Conservation (phyloP, 35 echinoderm and acorn worm genomes). For the Ophiothrix spiculata region DNA sequence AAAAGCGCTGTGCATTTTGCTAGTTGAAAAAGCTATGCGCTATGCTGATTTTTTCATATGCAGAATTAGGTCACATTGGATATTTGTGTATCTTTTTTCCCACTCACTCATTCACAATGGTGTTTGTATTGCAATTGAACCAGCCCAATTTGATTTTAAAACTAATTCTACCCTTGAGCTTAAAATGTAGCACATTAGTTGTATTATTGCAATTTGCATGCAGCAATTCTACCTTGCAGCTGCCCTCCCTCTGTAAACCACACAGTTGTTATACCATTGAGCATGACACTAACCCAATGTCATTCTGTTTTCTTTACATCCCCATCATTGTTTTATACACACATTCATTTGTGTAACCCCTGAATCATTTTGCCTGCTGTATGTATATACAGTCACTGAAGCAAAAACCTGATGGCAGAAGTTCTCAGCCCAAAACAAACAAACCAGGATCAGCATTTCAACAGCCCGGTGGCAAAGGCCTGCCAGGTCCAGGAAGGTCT, state of each 20-base stretch:
- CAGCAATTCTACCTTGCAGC: conserved; percentile 4
- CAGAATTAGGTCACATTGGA: too few species aligned
- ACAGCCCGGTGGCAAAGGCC: conserved; percentile 74
- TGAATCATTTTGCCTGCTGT: conserved; percentile 9
- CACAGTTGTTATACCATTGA: neutral
- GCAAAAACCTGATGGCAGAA: neutral
- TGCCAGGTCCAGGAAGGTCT: conserved; percentile 57
- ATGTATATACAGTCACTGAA: neutral
- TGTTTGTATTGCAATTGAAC: too few species aligned
- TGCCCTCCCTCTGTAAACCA: neutral
- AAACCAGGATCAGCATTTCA: conserved; percentile 71
- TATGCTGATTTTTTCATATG: too few species aligned
- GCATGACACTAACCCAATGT: neutral
- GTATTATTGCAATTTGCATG: neutral
- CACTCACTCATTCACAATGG: too few species aligned
- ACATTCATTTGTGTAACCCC: conserved; percentile 13
- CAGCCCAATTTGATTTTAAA: too few species aligned
- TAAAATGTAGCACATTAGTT: neutral
- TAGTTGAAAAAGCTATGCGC: too few species aligned
- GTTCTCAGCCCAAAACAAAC: neutral
- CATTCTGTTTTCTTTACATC: neutral
- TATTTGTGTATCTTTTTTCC: too few species aligned
- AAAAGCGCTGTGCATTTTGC: too few species aligned
- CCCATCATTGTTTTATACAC: conserved; percentile 51
- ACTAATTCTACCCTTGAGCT: neutral